Conservation (phyloP, 2,113 vertebrate species). For the Bubo bubo region DNA sequence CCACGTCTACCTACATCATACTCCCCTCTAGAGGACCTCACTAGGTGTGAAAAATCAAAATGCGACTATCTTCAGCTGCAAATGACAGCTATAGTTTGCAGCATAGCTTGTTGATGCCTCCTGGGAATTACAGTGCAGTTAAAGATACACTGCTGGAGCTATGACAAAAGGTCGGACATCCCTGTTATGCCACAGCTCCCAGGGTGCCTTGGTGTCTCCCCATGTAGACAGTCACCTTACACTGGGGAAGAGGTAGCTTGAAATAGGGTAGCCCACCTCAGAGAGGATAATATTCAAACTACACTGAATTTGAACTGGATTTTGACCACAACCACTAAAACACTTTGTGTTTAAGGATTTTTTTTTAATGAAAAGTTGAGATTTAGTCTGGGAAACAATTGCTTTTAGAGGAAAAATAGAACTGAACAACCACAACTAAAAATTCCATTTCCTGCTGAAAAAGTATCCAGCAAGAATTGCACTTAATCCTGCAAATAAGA, state of each 20-base stretch:
- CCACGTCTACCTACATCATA: not conserved
- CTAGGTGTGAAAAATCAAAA: constrained; percentile 15
- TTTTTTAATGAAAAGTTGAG: constrained; percentile 27
- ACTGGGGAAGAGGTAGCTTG: not conserved
- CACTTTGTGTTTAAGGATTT: not conserved
- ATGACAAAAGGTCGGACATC: not conserved
- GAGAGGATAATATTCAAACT: not conserved
- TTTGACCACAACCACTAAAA: not conserved
- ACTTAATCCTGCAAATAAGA: constrained; percentile 41
- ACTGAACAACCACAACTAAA: constrained; percentile 44
- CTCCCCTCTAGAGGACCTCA: not conserved
- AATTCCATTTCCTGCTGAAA: constrained; percentile 43
- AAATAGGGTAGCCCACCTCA: not conserved
- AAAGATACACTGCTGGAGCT: not conserved
- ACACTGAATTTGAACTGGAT: not conserved
- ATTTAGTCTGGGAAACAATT: constrained; percentile 31
- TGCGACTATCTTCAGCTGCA: not conserved
- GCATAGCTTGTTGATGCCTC: not conserved
- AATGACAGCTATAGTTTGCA: constrained; percentile 4
- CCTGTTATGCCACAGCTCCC: not conserved
- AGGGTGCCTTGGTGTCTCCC: not conserved
- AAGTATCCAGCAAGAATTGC: not conserved
- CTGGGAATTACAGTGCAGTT: not conserved
- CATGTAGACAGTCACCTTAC: not conserved
- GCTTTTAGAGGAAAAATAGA: constrained; percentile 34